Base-by-base conservation (phyloP, 1,140 invertebrate genomes). In the Matsumurasca onukii region DNA sequence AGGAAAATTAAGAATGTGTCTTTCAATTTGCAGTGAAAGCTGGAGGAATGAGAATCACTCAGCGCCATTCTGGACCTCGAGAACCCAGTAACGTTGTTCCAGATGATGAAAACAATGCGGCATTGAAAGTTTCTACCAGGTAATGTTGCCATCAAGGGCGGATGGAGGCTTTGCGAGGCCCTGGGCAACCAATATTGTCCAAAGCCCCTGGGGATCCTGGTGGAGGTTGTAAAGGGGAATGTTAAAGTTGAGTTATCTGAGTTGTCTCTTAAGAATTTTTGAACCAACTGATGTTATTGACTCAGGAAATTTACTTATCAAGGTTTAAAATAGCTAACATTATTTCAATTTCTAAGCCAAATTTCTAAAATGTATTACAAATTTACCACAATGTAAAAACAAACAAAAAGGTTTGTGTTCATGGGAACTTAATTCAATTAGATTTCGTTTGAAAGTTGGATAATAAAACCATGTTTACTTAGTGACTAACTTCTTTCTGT, bases 11-110 rank as follows among this genome's bases (percentile, higher is more conserved):
- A n/a, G n/a, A n/a, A n/a, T n/a, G n/a, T n/a, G n/a, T n/a, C n/a
- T n/a, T n/a, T n/a, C n/a, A n/a, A n/a, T 75, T 81, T 81, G 68
- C 79, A 95, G 93, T 94, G 0, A 96, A 95, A 84, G 93, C 91
- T 70, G 93, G 93, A 24, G 92, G 92, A 1, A 95, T 95, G 93
- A 84, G 94, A 70, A 94, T 96, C 75, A 93, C 91, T 3, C 93
- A 95, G 73, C 90, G 95, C 75, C 95, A 95, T 3, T 85, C 88
- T 1, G 66, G 66, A 34, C 34, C 64, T 30, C 84, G 85, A 69
- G 84, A 87, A 29, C 75, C 81, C 1, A 89, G 87, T 25, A 34
- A 27, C 15, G 24, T 62, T 64, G 29, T 76, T 48, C 66, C 66
- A 20, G 72, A 73, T 65, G 80, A 80, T 31, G 72, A 69, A 45